phyloP scores from a whole-genome alignment of 2,888 invertebrate species.

The Azorinus chamasolen region DNA sequence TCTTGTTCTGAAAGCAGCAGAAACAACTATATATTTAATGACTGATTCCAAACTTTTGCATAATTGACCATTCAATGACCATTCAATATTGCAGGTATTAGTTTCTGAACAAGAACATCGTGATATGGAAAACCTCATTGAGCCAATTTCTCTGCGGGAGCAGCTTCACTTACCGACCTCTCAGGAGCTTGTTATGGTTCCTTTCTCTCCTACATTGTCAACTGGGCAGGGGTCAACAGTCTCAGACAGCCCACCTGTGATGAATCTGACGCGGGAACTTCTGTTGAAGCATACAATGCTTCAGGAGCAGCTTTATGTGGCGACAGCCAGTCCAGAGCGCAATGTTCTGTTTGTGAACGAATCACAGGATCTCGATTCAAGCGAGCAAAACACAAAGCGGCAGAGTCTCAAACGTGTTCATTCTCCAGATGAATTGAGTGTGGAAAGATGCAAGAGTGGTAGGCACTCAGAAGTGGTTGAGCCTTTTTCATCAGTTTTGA shows the following conservation, averaged over 20 bases:
- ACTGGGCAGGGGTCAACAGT: constrained; percentile 4
- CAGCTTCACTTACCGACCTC: constrained; percentile 30
- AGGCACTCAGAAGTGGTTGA: constrained; percentile 29
- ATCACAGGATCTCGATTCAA: constrained; percentile 33
- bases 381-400: constrained; percentile 20
- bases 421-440: constrained; percentile 53
- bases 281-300: constrained; percentile 72
- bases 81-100: constrained; percentile 64
- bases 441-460: constrained; percentile 40
- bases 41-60: no score
- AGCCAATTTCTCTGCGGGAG: constrained; percentile 43
- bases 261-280: constrained; percentile 71
- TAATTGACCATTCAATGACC: no score
- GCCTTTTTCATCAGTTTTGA: constrained; percentile 30
- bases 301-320: constrained; percentile 73
- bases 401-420: constrained; percentile 62
- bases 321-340: constrained; percentile 71
- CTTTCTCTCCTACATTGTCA: constrained; percentile 7
- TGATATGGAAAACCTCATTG: constrained; percentile 63
- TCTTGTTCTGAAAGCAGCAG: no score
- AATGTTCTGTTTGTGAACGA: constrained; percentile 60
- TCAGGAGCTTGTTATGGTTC: constrained; percentile 2
- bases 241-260: constrained; percentile 39
- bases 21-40: no score
- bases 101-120: constrained; percentile 76